Evolutionary conservation across 2,113 vertebrate genomes (phyloP).

Genomic region (Stercorarius parasiticus): DNA sequence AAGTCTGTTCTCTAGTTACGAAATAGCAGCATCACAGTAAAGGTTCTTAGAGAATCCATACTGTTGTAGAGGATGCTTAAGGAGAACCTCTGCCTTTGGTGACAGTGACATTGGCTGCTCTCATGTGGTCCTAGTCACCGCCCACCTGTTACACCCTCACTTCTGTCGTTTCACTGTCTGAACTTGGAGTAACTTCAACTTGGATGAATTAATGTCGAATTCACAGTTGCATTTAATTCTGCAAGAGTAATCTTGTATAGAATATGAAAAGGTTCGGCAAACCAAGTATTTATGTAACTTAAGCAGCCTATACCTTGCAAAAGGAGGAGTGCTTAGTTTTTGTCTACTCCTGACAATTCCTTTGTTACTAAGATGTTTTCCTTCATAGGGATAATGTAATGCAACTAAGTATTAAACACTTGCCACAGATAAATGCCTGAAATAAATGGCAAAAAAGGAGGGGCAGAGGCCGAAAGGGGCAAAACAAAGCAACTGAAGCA

Average conservation of each 20-base stretch:
- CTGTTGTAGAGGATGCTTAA: background rate
- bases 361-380: background rate
- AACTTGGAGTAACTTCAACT: background rate
- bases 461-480: background rate
- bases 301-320: background rate
- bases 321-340: background rate
- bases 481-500: background rate
- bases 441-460: background rate
- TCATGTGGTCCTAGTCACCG: background rate
- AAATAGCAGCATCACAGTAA: background rate
- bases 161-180: background rate
- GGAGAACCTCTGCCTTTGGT: background rate
- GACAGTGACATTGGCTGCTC: background rate
- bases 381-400: background rate
- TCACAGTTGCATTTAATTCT: background rate
- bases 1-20: background rate
- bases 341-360: background rate
- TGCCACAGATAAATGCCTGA: background rate
- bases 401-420: background rate
- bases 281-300: background rate
- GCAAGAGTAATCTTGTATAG: background rate
- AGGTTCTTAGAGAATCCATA: background rate
- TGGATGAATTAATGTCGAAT: background rate
- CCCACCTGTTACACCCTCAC: accelerated
- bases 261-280: background rate